phyloP scores from a whole-genome alignment of 1,140 invertebrate species.

The Macrotrachela quadricornifera region DNA sequence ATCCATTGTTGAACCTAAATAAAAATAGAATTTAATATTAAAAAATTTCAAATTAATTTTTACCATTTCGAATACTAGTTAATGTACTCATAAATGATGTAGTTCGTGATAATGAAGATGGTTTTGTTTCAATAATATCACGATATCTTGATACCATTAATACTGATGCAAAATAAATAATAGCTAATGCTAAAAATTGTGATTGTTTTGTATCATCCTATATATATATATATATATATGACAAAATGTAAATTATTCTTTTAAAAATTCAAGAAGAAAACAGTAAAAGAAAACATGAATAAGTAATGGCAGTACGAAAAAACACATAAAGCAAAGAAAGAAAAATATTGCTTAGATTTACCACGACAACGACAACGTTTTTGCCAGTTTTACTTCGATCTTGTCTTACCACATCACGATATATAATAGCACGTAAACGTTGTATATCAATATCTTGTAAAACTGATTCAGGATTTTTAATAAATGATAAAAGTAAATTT shows the following conservation, averaged over 20 bases:
- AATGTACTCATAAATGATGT: too few relatives aligned
- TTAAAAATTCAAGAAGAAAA: too few relatives aligned
- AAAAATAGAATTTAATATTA: too few relatives aligned
- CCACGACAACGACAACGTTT: conserved; percentile 7
- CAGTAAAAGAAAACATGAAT: not conserved
- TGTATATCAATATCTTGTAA: conserved; percentile 98
- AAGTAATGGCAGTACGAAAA: not conserved
- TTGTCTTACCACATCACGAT: conserved; percentile 82
- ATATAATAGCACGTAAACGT: conserved; percentile 82
- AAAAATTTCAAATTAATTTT: too few relatives aligned
- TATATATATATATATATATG: too few relatives aligned
- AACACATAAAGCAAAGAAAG: not conserved
- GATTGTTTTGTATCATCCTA: conserved; percentile 98
- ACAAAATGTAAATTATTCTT: too few relatives aligned
- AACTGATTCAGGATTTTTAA: conserved; percentile 59
- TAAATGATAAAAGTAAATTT: not conserved
- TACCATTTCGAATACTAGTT: too few relatives aligned
- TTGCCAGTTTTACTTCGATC: conserved; percentile 4
- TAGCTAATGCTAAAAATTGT: conserved; percentile 89
- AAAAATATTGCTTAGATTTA: not conserved
- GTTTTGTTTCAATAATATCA: conserved; percentile 73
- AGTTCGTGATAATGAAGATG: too few relatives aligned
- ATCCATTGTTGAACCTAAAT: too few relatives aligned
- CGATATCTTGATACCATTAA: conserved; percentile 98
- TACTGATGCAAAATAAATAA: conserved; percentile 97